Evolutionary conservation across 2,888 invertebrate genomes (phyloP), one percentile per base, ranked within the genome.

Genomic region (Gordius sp.): DNA sequence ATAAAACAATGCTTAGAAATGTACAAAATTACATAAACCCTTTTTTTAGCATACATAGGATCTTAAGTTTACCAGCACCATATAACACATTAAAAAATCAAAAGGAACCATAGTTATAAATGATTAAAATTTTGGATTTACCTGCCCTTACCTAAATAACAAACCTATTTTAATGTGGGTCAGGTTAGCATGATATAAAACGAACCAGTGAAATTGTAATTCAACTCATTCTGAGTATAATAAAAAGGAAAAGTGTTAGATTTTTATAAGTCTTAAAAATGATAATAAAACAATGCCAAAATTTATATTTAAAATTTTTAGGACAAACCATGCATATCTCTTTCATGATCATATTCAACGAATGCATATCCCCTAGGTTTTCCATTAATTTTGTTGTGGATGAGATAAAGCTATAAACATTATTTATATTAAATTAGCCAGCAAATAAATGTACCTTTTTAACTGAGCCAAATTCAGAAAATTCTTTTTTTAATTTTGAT

Each of bases 271-370:
- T 47, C 23, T 47, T 4, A 47, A n/a, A 4, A 8, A n/a, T 47
- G 20, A 47, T 47, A 47, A 47, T 47, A 20, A n/a, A 20, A n/a
- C 20, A n/a, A 33, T 33, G n/a, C 8, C n/a, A 13, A 33, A 13
- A 33, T 8, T 8, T 8, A 13, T 13, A 33, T 33, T 33, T 33
- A 33, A 33, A 33, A 47, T 47, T n/a, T 20, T 47, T n/a, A n/a
- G n/a, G n/a, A n/a, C n/a, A n/a, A n/a, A 89, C 89, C 85, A 73
- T 93, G 93, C 97, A 97, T 99, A 72, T 99, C 97, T 61, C 89
- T 74, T 72, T 93, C 93, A 71, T 91, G 87, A 71, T 93, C 91
- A 73, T 89, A 97, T 72, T 97, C 97, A 66, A 97, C 89, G 76
- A 97, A 99, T 53, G 93, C 93, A 73, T 93, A 97, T 61, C 97